These are phyloP conservation scores for Delphinus delphis DNA, from an alignment of 2,113 vertebrate genomes.

Conservation along the genomic window DNA sequence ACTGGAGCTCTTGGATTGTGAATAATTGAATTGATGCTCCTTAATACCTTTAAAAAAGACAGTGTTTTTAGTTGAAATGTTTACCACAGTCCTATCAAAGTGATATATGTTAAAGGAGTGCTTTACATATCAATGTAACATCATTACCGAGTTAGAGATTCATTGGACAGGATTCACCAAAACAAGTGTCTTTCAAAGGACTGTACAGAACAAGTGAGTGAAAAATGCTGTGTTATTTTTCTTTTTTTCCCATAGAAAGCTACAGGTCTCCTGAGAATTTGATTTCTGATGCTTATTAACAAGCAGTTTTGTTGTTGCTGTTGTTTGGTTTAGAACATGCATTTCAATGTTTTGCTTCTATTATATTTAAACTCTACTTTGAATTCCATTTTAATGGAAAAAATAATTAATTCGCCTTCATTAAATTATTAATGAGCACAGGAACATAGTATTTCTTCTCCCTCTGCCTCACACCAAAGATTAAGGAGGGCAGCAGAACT, in stretches of 20 bases:
- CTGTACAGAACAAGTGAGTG: not conserved
- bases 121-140: not conserved
- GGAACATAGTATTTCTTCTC: not conserved
- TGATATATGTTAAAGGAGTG: not conserved
- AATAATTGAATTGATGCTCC: slow-evolving; percentile 84
- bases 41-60: slow-evolving; percentile 84
- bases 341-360: slow-evolving; percentile 16
- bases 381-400: not conserved
- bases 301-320: not conserved
- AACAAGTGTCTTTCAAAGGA: not conserved
- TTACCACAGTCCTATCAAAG: not conserved
- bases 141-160: not conserved
- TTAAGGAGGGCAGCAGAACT: not conserved
- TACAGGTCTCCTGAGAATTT: not conserved
- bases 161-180: not conserved
- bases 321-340: not conserved
- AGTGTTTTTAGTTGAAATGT: slow-evolving; percentile 30
- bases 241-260: not conserved
- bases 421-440: not conserved
- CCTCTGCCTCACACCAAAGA: not conserved
- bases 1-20: slow-evolving; percentile 83
- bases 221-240: not conserved
- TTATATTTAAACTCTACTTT: not conserved
- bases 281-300: not conserved
- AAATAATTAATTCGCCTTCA: not conserved